Percentiles rank a stretch among this genome's conserved stretches.
phyloP scores from a whole-genome alignment of 1,140 invertebrate species.

The Mizuhopecten yessoensis region DNA sequence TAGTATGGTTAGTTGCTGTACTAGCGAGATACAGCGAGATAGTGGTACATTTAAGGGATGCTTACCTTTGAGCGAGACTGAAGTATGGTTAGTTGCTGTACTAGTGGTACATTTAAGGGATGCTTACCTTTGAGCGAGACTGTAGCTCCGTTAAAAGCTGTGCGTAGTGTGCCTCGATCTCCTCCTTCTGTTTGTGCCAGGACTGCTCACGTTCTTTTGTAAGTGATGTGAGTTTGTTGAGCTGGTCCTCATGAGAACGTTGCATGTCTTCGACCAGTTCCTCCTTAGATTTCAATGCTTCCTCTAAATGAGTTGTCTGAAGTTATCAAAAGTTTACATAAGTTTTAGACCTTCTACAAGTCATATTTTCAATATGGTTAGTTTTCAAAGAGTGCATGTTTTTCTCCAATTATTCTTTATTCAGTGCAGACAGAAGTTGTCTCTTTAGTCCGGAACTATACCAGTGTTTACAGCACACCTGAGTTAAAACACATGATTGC shows the following conservation, averaged over 20 bases:
- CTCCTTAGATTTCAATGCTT: slow-evolving; percentile 68
- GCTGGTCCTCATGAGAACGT: slow-evolving; percentile 76
- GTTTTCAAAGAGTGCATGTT: too few relatives aligned
- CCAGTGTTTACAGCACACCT: too few relatives aligned
- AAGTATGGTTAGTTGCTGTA: background rate
- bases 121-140: slow-evolving; percentile 75
- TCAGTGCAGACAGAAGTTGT: too few relatives aligned
- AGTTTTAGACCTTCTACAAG: too few relatives aligned
- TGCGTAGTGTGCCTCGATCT: slow-evolving; percentile 80
- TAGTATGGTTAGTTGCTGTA: background rate
- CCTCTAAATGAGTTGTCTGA: slow-evolving; percentile 73
- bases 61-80: background rate
- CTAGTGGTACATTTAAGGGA: too few relatives aligned
- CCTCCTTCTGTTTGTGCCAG: slow-evolving; percentile 81
- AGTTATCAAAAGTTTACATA: slow-evolving; percentile 23
- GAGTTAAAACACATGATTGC: too few relatives aligned
- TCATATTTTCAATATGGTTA: too few relatives aligned
- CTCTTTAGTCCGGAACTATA: too few relatives aligned
- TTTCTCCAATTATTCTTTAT: too few relatives aligned
- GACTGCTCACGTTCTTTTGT: slow-evolving; percentile 75
- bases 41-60: too few relatives aligned
- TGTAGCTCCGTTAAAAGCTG: slow-evolving; percentile 78
- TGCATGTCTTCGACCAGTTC: slow-evolving; percentile 73
- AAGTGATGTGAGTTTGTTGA: slow-evolving; percentile 74
- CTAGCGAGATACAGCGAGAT: too few relatives aligned